Percentiles rank a stretch among this genome's conserved stretches.
phyloP scores from a whole-genome alignment of 2,888 invertebrate genomes.

The Caenorhabditis sp. region DNA sequence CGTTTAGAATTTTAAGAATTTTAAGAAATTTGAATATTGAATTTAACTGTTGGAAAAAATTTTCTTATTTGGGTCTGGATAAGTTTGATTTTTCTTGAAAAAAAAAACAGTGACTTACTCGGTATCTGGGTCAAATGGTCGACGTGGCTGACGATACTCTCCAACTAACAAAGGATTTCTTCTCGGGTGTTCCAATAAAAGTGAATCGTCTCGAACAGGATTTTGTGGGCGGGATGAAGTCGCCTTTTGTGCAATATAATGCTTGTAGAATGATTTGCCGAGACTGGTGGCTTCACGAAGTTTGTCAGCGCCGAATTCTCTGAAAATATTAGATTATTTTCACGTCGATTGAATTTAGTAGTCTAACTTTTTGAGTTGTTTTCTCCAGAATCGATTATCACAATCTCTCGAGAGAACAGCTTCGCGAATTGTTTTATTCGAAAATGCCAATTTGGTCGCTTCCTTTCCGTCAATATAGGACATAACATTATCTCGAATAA shows the following conservation, averaged over 20 bases:
- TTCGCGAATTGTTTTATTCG: constrained; percentile 2
- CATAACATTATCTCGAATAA: constrained; percentile 15
- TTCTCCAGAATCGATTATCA: constrained; percentile 31
- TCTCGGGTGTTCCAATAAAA: constrained; percentile 4
- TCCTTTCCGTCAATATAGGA: constrained; percentile 1
- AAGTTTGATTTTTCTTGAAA: too few species aligned
- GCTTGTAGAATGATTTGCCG: constrained; percentile 12
- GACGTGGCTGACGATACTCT: neutral
- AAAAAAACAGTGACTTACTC: constrained; percentile 12
- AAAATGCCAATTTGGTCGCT: constrained; percentile 4
- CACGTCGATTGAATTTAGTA: neutral
- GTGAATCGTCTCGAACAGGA: neutral
- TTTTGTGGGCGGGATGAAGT: constrained; percentile 1
- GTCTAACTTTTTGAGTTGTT: constrained; percentile 1
- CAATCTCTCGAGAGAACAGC: constrained; percentile 12
- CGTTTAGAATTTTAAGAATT: too few species aligned
- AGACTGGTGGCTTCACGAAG: constrained; percentile 12
- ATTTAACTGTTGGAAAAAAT: too few species aligned
- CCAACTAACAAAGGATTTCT: constrained; percentile 4
- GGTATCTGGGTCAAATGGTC: constrained; percentile 14
- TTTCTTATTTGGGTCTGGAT: too few species aligned
- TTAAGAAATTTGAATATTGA: too few species aligned
- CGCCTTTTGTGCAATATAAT: constrained; percentile 14
- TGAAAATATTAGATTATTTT: neutral
- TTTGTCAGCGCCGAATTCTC: constrained; percentile 18